These are phyloP conservation scores for Ceramica pisi DNA, from an alignment of 2,888 invertebrate genomes.

Conservation along the genomic window DNA sequence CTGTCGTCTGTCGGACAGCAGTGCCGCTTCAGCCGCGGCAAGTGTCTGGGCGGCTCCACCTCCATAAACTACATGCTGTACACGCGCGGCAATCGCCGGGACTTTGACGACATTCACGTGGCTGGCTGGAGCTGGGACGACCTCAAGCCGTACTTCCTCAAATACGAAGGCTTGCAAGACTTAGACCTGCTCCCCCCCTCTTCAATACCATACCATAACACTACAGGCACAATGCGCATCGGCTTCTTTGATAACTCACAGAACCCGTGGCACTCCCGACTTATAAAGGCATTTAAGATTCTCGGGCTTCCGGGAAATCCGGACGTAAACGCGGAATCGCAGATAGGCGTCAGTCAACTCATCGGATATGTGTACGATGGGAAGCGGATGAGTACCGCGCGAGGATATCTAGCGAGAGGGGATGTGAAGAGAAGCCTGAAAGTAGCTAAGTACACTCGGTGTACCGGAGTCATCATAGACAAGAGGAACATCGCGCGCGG, in stretches of 20 bases:
- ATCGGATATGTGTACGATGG: conserved; percentile 76
- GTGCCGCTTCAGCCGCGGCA: conserved; percentile 80
- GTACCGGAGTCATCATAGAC: conserved; percentile 76
- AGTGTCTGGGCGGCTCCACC: conserved; percentile 82
- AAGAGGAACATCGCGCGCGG: conserved; percentile 71
- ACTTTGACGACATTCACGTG: conserved; percentile 73
- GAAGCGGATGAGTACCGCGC: conserved; percentile 78
- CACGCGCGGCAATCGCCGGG: conserved; percentile 76
- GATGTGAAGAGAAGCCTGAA: conserved; percentile 70
- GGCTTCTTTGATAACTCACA: conserved; percentile 72
- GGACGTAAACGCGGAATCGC: conserved; percentile 78
- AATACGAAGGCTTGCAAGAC: conserved; percentile 77
- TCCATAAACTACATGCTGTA: conserved; percentile 83
- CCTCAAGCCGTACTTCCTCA: conserved; percentile 78
- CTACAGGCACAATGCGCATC: conserved; percentile 73
- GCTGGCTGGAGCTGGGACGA: conserved; percentile 80
- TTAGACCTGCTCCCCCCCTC: conserved; percentile 70
- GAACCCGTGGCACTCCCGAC: conserved; percentile 77
- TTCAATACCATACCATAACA: conserved; percentile 79
- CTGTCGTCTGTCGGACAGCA: conserved; percentile 67
- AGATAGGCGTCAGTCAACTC: conserved; percentile 76
- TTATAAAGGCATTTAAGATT: conserved; percentile 68
- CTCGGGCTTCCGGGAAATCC: conserved; percentile 75
- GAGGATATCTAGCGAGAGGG: conserved; percentile 72
- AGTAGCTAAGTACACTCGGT: conserved; percentile 74